Conservation (phyloP, 2,113 vertebrate species). For the Nibea coibor region DNA sequence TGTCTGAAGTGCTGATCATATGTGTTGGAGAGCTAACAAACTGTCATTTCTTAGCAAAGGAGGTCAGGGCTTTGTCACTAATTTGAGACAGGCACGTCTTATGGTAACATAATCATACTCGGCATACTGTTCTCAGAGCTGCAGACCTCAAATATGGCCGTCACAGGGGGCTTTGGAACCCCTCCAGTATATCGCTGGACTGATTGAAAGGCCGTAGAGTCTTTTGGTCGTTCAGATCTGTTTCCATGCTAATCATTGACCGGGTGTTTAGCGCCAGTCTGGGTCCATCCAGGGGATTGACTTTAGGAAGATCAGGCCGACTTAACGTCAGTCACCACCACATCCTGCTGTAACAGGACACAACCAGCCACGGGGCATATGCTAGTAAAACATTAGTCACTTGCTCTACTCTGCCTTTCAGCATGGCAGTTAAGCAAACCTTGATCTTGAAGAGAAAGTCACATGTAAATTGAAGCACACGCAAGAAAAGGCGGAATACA, state of each 20-base stretch:
- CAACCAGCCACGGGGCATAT: constrained; percentile 2
- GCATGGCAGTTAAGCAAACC: background rate
- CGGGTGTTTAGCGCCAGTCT: constrained; percentile 18
- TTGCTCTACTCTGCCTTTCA: background rate
- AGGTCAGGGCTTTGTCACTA: background rate
- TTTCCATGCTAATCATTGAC: constrained; percentile 60
- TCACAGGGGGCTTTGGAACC: too few relatives aligned
- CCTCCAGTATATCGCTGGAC: background rate
- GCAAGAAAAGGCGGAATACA: background rate
- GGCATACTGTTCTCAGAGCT: background rate
- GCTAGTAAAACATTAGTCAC: constrained; percentile 62
- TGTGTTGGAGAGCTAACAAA: background rate
- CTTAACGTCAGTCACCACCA: constrained; percentile 43
- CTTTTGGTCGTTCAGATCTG: constrained; percentile 2
- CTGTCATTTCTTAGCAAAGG: too few relatives aligned
- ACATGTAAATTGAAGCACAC: constrained; percentile 13
- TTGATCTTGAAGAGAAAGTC: background rate
- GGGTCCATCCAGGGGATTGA: constrained; percentile 38
- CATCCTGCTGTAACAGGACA: constrained; percentile 55
- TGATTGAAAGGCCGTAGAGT: background rate
- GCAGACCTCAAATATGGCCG: background rate
- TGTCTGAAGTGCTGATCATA: background rate
- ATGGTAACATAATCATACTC: background rate
- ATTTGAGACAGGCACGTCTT: background rate
- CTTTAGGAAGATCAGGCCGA: constrained; percentile 52